Evolutionary conservation across 2,888 invertebrate genomes (phyloP).

Genomic region (Lymantria monacha): DNA sequence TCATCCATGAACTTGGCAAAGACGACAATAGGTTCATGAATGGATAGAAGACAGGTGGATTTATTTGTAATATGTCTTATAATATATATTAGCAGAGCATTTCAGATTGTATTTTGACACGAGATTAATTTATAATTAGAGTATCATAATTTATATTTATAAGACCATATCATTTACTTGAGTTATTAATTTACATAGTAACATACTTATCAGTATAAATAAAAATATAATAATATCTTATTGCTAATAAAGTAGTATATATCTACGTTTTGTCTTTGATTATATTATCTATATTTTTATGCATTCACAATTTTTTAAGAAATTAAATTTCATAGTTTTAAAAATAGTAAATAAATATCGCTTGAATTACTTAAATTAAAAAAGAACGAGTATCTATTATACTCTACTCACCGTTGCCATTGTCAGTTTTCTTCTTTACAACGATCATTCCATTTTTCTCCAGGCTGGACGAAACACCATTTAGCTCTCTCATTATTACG

Average conservation of each 20-base stretch:
- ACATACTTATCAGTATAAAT: background rate
- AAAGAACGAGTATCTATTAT: background rate
- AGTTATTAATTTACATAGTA: background rate
- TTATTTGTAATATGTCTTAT: no score
- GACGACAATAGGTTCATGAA: no score
- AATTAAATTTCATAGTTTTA: background rate
- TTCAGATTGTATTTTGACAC: no score
- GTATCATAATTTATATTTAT: no score
- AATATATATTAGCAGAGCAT: no score
- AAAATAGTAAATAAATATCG: background rate
- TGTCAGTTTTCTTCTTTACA: constrained; percentile 62
- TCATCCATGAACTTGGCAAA: no score
- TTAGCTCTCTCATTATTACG: constrained; percentile 68
- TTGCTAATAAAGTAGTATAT: background rate
- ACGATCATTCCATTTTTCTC: constrained; percentile 61
- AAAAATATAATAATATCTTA: background rate
- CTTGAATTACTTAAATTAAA: background rate
- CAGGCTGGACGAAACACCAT: constrained; percentile 53
- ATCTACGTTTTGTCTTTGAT: background rate
- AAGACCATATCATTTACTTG: no score
- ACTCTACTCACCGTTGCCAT: constrained; percentile 55
- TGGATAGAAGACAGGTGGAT: no score
- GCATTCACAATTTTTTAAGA: background rate
- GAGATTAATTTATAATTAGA: no score
- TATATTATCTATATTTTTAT: background rate